Evolutionary conservation across 2,888 invertebrate genomes (phyloP).

Genomic region (Lucinisca nassula): DNA sequence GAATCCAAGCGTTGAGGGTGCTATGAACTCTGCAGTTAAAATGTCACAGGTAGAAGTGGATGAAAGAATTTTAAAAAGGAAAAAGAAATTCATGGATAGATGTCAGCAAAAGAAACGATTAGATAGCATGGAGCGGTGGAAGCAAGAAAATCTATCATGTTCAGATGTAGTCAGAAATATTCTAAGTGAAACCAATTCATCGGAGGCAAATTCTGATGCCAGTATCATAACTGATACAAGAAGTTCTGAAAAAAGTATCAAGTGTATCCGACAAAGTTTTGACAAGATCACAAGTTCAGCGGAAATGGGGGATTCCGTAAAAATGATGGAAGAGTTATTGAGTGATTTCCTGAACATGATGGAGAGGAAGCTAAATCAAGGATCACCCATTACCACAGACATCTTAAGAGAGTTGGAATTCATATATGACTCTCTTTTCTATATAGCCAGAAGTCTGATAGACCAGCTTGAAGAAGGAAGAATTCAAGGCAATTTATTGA

Average conservation of each 20-base stretch:
- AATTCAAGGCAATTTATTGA: too few relatives aligned
- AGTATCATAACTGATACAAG: neutral
- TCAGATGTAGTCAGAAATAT: too few relatives aligned
- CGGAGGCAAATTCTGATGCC: neutral
- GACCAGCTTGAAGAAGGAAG: neutral
- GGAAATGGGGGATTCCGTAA: neutral
- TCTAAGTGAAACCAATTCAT: neutral
- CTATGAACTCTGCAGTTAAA: neutral
- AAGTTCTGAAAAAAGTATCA: neutral
- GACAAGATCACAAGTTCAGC: neutral
- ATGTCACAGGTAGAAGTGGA: neutral
- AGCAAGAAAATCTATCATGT: constrained; percentile 4
- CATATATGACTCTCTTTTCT: neutral
- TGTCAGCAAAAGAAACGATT: constrained; percentile 46
- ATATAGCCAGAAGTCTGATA: neutral
- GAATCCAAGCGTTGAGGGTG: neutral
- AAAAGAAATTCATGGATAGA: constrained; percentile 27
- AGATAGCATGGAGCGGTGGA: constrained; percentile 35
- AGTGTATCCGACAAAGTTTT: neutral
- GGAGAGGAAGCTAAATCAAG: neutral
- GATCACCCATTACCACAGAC: neutral
- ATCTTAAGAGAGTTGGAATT: neutral
- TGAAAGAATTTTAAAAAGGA: neutral
- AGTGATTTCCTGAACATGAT: neutral
- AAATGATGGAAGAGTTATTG: neutral